Conservation (phyloP, 2,113 vertebrate species). For the Xiphorhynchus elegans region DNA sequence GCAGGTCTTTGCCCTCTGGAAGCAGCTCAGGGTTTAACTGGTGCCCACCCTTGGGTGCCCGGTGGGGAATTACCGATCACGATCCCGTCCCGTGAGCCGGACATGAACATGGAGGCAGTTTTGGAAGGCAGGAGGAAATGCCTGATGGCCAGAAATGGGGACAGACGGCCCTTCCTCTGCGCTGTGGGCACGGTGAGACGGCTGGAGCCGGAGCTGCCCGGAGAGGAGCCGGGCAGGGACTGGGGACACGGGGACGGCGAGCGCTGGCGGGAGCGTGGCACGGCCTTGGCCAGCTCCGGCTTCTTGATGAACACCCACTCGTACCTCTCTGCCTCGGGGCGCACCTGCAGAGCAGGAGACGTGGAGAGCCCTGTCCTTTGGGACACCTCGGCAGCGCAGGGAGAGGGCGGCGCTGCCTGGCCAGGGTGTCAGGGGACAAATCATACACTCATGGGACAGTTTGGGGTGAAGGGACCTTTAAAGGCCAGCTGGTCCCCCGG, state of each 20-base stretch:
- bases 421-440: fast-evolving
- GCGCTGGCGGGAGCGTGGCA: conserved; percentile 22
- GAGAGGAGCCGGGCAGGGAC: background rate
- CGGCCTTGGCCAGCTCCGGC: conserved; percentile 69
- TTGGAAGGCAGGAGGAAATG: conserved; percentile 76
- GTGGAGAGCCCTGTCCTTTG: background rate
- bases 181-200: conserved; percentile 64
- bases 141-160: conserved; percentile 72
- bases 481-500: background rate
- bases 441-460: background rate
- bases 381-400: background rate
- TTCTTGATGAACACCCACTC: conserved; percentile 83
- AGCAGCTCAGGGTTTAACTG: background rate
- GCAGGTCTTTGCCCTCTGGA: background rate
- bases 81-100: conserved; percentile 72
- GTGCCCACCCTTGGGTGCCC: background rate
- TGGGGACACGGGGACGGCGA: background rate
- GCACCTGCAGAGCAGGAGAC: conserved; percentile 72
- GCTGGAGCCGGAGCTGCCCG: conserved; percentile 36
- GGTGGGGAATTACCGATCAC: conserved; percentile 75
- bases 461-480: background rate
- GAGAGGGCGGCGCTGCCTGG: background rate
- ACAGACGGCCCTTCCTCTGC: conserved; percentile 41
- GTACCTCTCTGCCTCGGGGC: conserved; percentile 80
- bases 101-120: conserved; percentile 82